phyloP scores from a whole-genome alignment of 2,113 vertebrate genomes.

The Daboia siamensis region DNA sequence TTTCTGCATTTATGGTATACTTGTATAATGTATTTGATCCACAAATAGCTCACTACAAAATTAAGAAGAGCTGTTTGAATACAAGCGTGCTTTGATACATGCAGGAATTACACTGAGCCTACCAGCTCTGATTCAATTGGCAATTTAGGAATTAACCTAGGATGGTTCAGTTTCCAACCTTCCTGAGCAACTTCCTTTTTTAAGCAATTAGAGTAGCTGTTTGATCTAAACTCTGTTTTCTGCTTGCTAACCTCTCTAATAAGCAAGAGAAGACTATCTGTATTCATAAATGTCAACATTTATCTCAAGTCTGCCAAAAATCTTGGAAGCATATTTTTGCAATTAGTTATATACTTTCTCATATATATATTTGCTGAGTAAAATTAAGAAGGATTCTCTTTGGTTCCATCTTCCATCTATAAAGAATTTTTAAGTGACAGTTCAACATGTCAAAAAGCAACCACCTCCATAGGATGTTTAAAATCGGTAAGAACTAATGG shows the following conservation, averaged over 20 bases:
- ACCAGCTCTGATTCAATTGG: background rate
- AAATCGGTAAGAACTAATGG: background rate
- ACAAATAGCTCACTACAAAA: slow-evolving; percentile 2
- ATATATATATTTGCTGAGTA: background rate
- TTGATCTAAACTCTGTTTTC: background rate
- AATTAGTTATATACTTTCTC: background rate
- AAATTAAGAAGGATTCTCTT: background rate
- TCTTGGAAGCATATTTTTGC: background rate
- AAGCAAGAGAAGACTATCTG: background rate
- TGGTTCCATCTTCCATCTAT: background rate
- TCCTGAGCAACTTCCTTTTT: slow-evolving; percentile 19
- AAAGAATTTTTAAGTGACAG: background rate
- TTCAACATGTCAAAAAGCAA: background rate
- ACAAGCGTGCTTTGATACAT: slow-evolving; percentile 1
- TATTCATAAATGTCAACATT: background rate
- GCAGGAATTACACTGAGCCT: slow-evolving; percentile 12
- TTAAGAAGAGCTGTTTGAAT: slow-evolving; percentile 7
- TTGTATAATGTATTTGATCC: background rate
- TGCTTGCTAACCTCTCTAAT: background rate
- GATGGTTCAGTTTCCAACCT: slow-evolving; percentile 11
- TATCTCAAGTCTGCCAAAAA: background rate
- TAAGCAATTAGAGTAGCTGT: background rate
- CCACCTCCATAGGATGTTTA: background rate
- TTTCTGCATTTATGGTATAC: background rate
- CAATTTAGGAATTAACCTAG: slow-evolving; percentile 9